A percentile compares a stretch with the other conserved stretches of the same genome.
phyloP scores from a whole-genome alignment of 2,113 vertebrate species.

The Phylloscopus trochiloides region DNA sequence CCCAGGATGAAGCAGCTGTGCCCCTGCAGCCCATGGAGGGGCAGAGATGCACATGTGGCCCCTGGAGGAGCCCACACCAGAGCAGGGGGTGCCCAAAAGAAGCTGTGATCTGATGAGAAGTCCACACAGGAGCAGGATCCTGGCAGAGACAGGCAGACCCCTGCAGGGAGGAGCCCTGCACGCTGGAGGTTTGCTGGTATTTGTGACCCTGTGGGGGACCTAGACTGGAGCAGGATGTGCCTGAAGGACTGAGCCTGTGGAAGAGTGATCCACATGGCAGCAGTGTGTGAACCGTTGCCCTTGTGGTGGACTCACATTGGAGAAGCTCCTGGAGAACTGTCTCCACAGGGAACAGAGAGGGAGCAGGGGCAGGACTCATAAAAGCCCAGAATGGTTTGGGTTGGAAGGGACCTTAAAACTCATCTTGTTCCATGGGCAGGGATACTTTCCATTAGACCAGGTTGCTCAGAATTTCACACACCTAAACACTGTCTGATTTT shows the following conservation, averaged over 20 bases:
- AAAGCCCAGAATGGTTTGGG: background rate
- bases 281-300: background rate
- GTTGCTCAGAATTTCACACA: background rate
- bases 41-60: background rate
- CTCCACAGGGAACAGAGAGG: background rate
- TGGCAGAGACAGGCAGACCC: background rate
- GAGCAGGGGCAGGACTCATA: background rate
- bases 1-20: background rate
- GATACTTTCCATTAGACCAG: background rate
- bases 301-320: background rate
- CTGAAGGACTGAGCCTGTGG: background rate
- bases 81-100: background rate
- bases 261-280: background rate
- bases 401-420: background rate
- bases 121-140: background rate
- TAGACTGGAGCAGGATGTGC: background rate
- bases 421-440: background rate
- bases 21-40: background rate
- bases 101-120: background rate
- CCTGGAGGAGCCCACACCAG: background rate
- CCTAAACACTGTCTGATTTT: background rate
- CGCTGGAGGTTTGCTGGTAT: fast-evolving
- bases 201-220: background rate
- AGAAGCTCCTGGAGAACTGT: background rate
- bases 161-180: background rate